Base-by-base conservation (phyloP, 2,888 invertebrate species). In the Eupithecia pulchellata region DNA sequence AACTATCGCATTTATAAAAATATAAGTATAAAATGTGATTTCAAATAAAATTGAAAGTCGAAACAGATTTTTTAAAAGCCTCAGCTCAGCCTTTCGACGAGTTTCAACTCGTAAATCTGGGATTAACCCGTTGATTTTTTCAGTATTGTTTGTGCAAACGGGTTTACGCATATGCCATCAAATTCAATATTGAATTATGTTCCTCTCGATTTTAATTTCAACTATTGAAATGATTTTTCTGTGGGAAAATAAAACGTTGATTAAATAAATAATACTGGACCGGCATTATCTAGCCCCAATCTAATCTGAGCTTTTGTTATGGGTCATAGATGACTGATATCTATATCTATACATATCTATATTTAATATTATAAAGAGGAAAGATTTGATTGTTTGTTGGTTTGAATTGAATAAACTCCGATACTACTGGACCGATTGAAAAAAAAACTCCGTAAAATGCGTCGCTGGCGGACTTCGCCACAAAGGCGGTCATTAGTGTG, bases 51-150 rank as follows among this genome's bases (percentile, higher is more conserved):
- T 66, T 57, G 39, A 36, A 25, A 32, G 34, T 47, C 62, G 39
- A 14, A 30, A 60, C 34, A 60, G 52, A 32, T 55, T 47, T 47
- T 42, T 11, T 52, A 52, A 52, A 61, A 55, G 60, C 57, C 52
- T 11, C 11, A 52, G 52, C 52, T 52, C 52, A 52, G 52, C 52
- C 25, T 25, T 13, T 52, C 52, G 13, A 61, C 64, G 57, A 27
- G 68, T 32, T 61, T 61, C 62, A 68, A 68, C 61, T 68, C 65
- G 65, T 68, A 66, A 64, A 68, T 68, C 65, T 57, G 42, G 68
- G 72, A 72, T 72, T 65, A 72, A 65, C 57, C 62, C 61, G 68
- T 68, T 68, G 65, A 65, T 66, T 64, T 71, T 47, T 62, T 57
- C 42, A 47, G 47, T 62, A 62, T 68, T 62, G 36, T 47, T 68